phyloP scores from a whole-genome alignment of 2,113 vertebrate species.

The Nothobranchius furzeri region DNA sequence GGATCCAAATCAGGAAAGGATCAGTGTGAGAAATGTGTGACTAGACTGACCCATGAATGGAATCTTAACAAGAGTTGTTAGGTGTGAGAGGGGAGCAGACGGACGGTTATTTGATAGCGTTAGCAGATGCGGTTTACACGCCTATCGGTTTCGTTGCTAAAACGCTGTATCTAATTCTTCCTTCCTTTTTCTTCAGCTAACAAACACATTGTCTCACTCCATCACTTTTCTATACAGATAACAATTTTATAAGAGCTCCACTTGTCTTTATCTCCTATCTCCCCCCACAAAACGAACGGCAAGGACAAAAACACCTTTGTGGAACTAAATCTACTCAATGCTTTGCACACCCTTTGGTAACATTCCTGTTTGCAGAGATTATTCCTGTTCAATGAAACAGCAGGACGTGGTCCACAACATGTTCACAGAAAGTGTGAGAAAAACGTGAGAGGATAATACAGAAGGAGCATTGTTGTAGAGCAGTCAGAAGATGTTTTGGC shows the following conservation, averaged over 20 bases:
- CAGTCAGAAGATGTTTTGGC: no score
- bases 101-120: slow-evolving; percentile 30
- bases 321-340: no score
- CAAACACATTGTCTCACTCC: slow-evolving; percentile 26
- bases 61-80: slow-evolving; percentile 43
- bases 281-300: background rate
- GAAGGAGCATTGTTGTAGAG: no score
- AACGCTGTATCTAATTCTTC: slow-evolving; percentile 15
- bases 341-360: no score
- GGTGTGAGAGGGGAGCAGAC: slow-evolving; percentile 23
- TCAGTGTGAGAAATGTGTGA: slow-evolving; percentile 47
- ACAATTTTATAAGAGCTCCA: slow-evolving; percentile 1
- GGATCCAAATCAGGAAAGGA: slow-evolving; percentile 25
- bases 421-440: no score
- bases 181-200: slow-evolving; percentile 17
- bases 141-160: slow-evolving; percentile 22
- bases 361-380: no score
- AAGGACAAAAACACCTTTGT: no score
- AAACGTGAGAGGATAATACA: no score
- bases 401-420: no score
- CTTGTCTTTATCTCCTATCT: slow-evolving; percentile 17
- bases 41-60: slow-evolving; percentile 44
- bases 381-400: no score
- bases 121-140: slow-evolving; percentile 26
- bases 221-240: background rate